Percentiles rank a stretch among this genome's conserved stretches.
phyloP scores from a whole-genome alignment of 2,888 invertebrate genomes.

The Osmoderma eremita region DNA sequence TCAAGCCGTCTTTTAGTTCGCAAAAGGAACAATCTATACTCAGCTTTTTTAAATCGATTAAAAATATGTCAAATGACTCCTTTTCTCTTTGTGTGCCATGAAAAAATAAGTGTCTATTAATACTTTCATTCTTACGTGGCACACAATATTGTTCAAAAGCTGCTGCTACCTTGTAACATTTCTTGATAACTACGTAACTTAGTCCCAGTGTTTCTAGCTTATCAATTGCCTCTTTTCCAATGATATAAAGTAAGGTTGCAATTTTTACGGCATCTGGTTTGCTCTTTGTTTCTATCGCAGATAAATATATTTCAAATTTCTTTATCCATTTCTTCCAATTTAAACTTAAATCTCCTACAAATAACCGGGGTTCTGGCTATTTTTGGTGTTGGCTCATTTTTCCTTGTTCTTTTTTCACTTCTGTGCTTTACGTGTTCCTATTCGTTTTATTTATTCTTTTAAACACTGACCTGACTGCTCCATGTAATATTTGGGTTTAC shows the following conservation, averaged over 20 bases:
- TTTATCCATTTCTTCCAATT: slow-evolving; percentile 13
- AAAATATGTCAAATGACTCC: background rate
- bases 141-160: no score
- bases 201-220: background rate
- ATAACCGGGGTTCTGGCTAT: no score
- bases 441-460: no score
- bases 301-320: slow-evolving; percentile 6
- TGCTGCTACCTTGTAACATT: no score
- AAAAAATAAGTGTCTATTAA: background rate
- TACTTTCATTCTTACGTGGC: background rate
- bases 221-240: background rate
- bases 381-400: no score
- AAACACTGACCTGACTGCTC: no score
- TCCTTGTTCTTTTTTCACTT: no score
- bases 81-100: background rate
- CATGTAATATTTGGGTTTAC: no score
- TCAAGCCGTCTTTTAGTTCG: background rate
- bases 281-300: background rate
- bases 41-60: background rate
- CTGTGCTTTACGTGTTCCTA: no score
- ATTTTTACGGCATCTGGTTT: background rate
- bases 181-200: background rate
- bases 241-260: background rate
- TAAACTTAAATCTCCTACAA: no score
- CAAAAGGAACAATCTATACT: background rate